phyloP scores from a whole-genome alignment of 2,888 invertebrate genomes.

The Watsonalla cultraria region DNA sequence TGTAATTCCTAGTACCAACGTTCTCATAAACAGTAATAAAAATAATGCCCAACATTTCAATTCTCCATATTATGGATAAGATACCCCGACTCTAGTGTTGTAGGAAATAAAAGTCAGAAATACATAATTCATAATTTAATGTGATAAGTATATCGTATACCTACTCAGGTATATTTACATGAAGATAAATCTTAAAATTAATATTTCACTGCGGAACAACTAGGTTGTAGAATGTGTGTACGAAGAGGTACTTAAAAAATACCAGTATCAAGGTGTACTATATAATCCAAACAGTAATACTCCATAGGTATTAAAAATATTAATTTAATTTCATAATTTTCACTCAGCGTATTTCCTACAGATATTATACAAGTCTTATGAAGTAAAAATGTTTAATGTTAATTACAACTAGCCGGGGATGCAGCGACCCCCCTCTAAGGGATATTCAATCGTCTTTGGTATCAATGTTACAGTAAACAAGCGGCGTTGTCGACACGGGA shows the following conservation, averaged over 20 bases:
- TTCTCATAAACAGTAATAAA: too few relatives aligned
- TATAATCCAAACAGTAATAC: slow-evolving; percentile 50
- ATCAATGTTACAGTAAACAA: slow-evolving; percentile 69
- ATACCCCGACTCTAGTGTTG: neutral
- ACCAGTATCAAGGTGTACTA: slow-evolving; percentile 5
- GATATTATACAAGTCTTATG: slow-evolving; percentile 72
- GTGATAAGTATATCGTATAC: slow-evolving; percentile 66
- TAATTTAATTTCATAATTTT: slow-evolving; percentile 54
- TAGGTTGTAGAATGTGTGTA: slow-evolving; percentile 47
- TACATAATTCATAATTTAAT: slow-evolving; percentile 72
- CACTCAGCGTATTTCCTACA: slow-evolving; percentile 45
- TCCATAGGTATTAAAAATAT: slow-evolving; percentile 70
- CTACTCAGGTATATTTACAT: slow-evolving; percentile 58
- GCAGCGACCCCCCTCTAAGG: slow-evolving; percentile 56
- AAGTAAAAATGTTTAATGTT: slow-evolving; percentile 59
- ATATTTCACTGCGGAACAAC: slow-evolving; percentile 56
- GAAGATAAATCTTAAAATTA: slow-evolving; percentile 58
- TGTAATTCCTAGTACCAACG: too few relatives aligned
- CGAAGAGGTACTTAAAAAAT: slow-evolving; percentile 20
- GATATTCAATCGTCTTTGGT: slow-evolving; percentile 78
- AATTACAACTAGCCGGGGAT: slow-evolving; percentile 49
- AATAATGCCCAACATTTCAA: too few relatives aligned
- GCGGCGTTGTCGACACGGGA: slow-evolving; percentile 41
- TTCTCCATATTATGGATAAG: too few relatives aligned
- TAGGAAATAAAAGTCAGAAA: slow-evolving; percentile 34